Percentiles rank a stretch among this genome's conserved stretches.
Evolutionary conservation across 37 sponge, comb jelly and placozoan species (phyloP).

Genomic region (Chondrilla cf. caribensis): DNA sequence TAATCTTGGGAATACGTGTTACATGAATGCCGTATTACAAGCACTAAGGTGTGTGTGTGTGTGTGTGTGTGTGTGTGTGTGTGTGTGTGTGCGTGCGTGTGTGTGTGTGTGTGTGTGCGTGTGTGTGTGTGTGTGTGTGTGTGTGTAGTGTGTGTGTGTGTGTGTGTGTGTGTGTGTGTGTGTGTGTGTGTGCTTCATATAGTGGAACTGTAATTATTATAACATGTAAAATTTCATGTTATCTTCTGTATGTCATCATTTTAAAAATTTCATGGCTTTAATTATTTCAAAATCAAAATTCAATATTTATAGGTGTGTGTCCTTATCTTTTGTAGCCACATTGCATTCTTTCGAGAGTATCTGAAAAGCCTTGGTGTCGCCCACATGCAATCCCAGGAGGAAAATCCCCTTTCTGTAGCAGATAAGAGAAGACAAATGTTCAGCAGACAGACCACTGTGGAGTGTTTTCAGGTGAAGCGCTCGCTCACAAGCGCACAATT

Average conservation of each 20-base stretch:
- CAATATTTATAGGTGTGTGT: too few relatives aligned
- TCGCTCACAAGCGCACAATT: too few relatives aligned
- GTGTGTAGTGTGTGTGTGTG: slow-evolving; percentile 19
- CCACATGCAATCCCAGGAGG: background rate
- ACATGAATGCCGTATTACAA: slow-evolving; percentile 79
- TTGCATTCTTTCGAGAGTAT: slow-evolving; percentile 51
- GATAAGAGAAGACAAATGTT: slow-evolving; percentile 21
- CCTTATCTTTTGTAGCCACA: slow-evolving; percentile 34
- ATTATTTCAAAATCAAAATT: too few relatives aligned
- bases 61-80: slow-evolving; percentile 18
- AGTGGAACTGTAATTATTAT: too few relatives aligned
- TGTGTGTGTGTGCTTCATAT: background rate
- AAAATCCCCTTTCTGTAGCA: background rate
- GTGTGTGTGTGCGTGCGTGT: slow-evolving; percentile 14
- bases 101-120: slow-evolving; percentile 18
- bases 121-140: slow-evolving; percentile 20
- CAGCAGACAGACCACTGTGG: slow-evolving; percentile 67
- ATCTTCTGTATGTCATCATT: too few relatives aligned
- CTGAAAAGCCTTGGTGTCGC: slow-evolving; percentile 45
- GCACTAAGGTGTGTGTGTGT: slow-evolving; percentile 58
- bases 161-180: slow-evolving; percentile 21
- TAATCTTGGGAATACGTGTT: slow-evolving; percentile 87
- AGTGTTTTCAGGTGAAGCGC: slow-evolving; percentile 63
- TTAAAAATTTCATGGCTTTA: too few relatives aligned
- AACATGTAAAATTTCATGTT: too few relatives aligned